These are phyloP conservation scores for Hydrolagus affinis DNA, from an alignment of 2,113 vertebrate genomes.

Conservation along the genomic window DNA sequence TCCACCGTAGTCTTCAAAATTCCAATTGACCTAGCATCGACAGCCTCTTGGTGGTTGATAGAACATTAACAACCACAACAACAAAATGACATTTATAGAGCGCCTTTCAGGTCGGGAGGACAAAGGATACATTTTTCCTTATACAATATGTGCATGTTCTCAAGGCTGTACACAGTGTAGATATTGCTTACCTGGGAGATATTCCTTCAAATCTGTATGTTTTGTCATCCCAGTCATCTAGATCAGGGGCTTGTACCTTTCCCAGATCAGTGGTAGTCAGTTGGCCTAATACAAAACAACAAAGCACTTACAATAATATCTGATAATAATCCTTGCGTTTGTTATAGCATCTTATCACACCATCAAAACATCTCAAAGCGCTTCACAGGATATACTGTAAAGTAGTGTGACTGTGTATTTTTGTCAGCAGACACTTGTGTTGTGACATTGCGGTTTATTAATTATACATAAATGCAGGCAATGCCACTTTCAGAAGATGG, in stretches of 20 bases:
- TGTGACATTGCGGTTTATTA: not conserved
- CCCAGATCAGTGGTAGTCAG: conserved; percentile 64
- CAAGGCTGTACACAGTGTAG: not conserved
- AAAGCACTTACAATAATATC: not conserved
- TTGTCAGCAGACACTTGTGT: not conserved
- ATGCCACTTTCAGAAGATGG: not conserved
- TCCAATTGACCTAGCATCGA: too few species aligned
- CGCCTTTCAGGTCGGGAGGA: too few species aligned
- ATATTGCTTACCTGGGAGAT: conserved; percentile 57
- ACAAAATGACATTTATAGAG: too few species aligned
- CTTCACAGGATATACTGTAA: too few species aligned
- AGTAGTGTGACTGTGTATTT: not conserved
- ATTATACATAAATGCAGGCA: not conserved
- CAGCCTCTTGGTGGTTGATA: not conserved
- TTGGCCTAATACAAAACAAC: conserved; percentile 49
- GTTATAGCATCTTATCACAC: too few species aligned
- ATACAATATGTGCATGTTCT: not conserved
- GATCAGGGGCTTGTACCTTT: conserved; percentile 67
- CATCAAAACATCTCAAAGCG: too few species aligned
- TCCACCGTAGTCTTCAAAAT: too few species aligned
- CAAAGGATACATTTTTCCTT: not conserved
- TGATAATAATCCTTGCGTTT: too few species aligned
- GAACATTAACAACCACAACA: not conserved
- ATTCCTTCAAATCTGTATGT: conserved; percentile 71
- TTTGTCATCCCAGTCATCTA: conserved; percentile 78